Evolutionary conservation across 2,888 invertebrate species (phyloP), one percentile per base, ranked within the genome.

Genomic region (Hirtodrosophila histrioides): DNA sequence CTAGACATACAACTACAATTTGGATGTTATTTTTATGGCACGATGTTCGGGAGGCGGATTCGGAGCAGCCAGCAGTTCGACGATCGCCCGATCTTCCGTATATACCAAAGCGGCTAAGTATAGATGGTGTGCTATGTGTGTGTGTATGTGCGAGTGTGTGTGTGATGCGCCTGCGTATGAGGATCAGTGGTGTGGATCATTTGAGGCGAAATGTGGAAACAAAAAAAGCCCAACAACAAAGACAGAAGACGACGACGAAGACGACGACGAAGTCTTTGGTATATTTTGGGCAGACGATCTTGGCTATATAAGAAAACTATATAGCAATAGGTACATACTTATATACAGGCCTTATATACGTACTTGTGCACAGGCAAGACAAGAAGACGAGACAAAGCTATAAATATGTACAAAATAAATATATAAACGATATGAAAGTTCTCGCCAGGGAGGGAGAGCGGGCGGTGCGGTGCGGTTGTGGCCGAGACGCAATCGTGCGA

Each of bases 311-410:
- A 57, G 49, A 61, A 53, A 23, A 17, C 12, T 63, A 71, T 69
- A 60, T 48, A 53, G 44, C 49, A 37, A 44, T 39, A 61, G 10
- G 17, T 24, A 49, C 7, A 24, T 10, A 35, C 1, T 11, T 27
- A 7, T 40, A 10, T 63, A 39, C 55, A 45, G 40, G 60, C 27
- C 27, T 27, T 27, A 27, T 63, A 53, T 56, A 27, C 45, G 44
- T 31, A 66, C 69, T 17, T 17, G 17, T 17, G 17, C 17, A 17
- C 17, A 17, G 17, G 17, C 81, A 78, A 67, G 71, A 62, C 58
- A 71, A 75, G 82, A 85, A 79, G 86, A 79, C 61, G 77, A 82
- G 73, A 79, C 83, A 82, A 82, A 77, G 82, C 82, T 82, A 82
- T 85, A 77, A 85, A 82, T 82, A 82, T 82, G 74, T 82, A 71